These are phyloP conservation scores for Aleadryas rufinucha DNA, from an alignment of 2,113 vertebrate species.

Conservation along the genomic window DNA sequence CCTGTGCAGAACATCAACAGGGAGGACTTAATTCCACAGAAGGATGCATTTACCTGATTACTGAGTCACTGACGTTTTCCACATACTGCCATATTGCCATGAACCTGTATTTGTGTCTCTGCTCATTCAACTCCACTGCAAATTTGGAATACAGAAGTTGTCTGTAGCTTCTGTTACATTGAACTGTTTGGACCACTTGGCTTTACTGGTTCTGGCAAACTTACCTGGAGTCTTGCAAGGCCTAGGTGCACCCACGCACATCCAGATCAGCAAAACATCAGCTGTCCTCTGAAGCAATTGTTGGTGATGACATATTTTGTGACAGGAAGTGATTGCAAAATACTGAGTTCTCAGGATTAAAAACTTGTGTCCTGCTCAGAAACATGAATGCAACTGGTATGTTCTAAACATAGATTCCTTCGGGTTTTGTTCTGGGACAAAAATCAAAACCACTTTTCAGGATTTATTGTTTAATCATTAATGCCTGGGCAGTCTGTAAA, in stretches of 20 bases:
- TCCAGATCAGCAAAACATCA: background rate
- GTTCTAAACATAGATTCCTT: background rate
- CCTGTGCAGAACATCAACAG: background rate
- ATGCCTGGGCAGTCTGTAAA: background rate
- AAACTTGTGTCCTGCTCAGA: background rate
- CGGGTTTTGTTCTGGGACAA: background rate
- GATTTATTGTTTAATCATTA: conserved; percentile 41
- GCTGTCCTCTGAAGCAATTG: conserved; percentile 38
- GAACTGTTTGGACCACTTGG: background rate
- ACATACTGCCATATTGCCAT: background rate
- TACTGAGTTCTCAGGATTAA: background rate
- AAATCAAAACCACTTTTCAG: conserved; percentile 17
- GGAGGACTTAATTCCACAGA: background rate
- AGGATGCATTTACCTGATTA: background rate
- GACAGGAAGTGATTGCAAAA: conserved; percentile 58
- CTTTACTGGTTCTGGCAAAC: background rate
- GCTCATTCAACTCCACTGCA: background rate
- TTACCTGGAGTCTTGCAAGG: background rate
- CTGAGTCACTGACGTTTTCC: background rate
- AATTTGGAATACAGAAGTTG: background rate
- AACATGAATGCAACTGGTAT: background rate
- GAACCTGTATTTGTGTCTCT: background rate
- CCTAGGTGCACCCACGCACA: background rate
- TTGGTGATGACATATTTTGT: conserved; percentile 21
- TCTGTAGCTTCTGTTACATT: background rate